Conservation (phyloP, 1,140 invertebrate genomes). For the Drosophila nebulosa region DNA sequence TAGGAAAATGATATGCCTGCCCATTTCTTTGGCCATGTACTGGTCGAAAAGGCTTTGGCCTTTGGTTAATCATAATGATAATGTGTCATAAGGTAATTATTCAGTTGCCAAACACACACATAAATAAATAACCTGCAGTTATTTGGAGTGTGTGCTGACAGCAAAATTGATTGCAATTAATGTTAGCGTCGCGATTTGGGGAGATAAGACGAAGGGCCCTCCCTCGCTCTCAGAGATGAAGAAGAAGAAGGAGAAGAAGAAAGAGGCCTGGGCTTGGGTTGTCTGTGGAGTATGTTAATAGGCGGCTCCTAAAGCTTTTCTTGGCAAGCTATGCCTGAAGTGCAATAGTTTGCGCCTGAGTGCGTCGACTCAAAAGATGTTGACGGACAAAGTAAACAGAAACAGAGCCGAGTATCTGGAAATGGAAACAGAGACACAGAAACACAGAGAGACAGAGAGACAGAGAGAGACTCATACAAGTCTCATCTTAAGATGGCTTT, state of each 20-base stretch:
- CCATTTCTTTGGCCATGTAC: not conserved
- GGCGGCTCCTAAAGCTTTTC: not conserved
- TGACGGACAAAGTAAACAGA: constrained; percentile 57
- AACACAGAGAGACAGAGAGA: not conserved
- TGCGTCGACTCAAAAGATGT: constrained; percentile 63
- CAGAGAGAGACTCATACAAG: constrained; percentile 3
- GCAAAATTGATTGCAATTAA: constrained; percentile 79
- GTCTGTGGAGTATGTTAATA: not conserved
- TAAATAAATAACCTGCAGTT: constrained; percentile 78
- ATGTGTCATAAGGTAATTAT: constrained; percentile 79
- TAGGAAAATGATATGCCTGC: constrained; percentile 56
- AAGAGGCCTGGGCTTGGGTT: not conserved
- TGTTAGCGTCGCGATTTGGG: constrained; percentile 14
- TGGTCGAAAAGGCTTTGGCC: too few species aligned
- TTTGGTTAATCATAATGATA: constrained; percentile 74
- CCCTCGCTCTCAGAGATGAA: too few species aligned
- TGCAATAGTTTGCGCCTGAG: constrained; percentile 56
- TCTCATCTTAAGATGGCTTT: constrained; percentile 42
- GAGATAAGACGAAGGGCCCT: not conserved
- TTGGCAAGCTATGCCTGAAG: constrained; percentile 34
- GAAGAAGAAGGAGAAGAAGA: not conserved
- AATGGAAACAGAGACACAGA: constrained; percentile 35
- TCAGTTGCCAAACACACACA: constrained; percentile 66
- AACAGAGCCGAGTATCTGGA: constrained; percentile 22
- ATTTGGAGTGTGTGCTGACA: constrained; percentile 78